Evolutionary conservation across 2,797 vertebrate species (phyloP), one percentile per base, ranked within the genome.

Genomic region (Neostethus bicornis): DNA sequence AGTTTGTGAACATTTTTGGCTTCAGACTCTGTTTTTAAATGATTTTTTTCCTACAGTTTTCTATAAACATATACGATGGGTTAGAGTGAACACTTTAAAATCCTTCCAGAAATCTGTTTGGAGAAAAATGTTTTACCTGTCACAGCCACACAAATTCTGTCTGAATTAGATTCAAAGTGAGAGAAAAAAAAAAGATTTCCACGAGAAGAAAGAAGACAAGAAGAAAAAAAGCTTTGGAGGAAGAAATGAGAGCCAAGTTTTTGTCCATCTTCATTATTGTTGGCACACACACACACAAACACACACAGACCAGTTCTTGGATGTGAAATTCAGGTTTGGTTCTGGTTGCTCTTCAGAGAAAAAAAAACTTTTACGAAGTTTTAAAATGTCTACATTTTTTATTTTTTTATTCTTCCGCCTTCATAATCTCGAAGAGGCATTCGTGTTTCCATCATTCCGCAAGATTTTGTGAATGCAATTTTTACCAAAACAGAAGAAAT

Each of bases 211-310:
- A 59, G 39, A 53, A 55, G 51, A 19, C 1, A 21, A 12, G 35
- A 59, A n/a, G n/a, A 57, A 37, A 19, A 7, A 51, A 48, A 37
- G 14, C 17, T 12, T 38, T 37, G 10, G 32, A 51, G n/a, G 24
- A 25, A 13, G 38, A 62, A 73, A 35, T 5, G 38, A 38, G 53
- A 75, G 78, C 77, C 80, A 83, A 78, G 54, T 66, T 77, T 52
- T 66, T 84, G 80, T 83, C 79, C n/a, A 19, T 83, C 76, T 76
- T 75, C 71, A 73, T 84, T 63, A 57, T 17, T 59, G 26, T 68
- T 29, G 13, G 67, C 43, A 16, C 1, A 16, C 72, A 63, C 77
- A 56, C 63, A 41, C 37, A 2, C 44, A 43, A 55, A 43, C 59
- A 76, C 58, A 80, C 51, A 61, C 1, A 17, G 50, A 62, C 25